Evolutionary conservation across 1,140 invertebrate species (phyloP).

Genomic region (Leptinotarsa lineolata): DNA sequence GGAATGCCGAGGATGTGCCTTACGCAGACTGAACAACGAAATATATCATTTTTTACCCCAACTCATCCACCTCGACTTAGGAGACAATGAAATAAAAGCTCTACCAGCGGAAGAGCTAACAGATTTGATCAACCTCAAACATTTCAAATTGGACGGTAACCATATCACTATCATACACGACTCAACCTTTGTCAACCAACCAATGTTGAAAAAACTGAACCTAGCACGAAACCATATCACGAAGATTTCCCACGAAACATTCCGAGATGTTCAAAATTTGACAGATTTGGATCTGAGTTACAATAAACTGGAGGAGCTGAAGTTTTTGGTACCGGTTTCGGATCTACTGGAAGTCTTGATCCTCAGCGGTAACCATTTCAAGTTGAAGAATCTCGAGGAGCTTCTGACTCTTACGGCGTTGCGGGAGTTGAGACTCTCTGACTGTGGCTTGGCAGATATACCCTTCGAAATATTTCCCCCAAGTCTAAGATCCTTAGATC

Average conservation of each 20-base stretch:
- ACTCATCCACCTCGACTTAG: conserved; percentile 72
- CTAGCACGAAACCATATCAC: conserved; percentile 72
- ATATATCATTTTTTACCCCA: conserved; percentile 71
- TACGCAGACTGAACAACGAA: conserved; percentile 72
- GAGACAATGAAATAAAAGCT: conserved; percentile 75
- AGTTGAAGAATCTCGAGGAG: conserved; percentile 56
- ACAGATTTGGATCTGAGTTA: conserved; percentile 71
- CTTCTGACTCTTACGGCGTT: conserved; percentile 61
- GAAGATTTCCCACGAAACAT: conserved; percentile 67
- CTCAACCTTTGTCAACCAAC: conserved; percentile 67
- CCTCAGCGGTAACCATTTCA: conserved; percentile 68
- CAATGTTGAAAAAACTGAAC: conserved; percentile 61
- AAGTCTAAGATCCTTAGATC: conserved; percentile 60
- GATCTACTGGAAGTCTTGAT: conserved; percentile 65
- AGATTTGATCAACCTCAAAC: conserved; percentile 67
- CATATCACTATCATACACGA: conserved; percentile 71
- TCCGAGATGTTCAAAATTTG: conserved; percentile 67
- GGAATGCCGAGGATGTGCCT: conserved; percentile 69
- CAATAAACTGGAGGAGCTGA: conserved; percentile 70
- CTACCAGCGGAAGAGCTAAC: conserved; percentile 72
- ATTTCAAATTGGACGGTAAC: conserved; percentile 75
- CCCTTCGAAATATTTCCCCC: conserved; percentile 54
- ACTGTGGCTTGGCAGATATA: conserved; percentile 58
- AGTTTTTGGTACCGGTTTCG: conserved; percentile 62
- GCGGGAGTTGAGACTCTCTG: conserved; percentile 63